These are phyloP conservation scores for Elegia similella DNA, from an alignment of 2,888 invertebrate species.

Conservation along the genomic window DNA sequence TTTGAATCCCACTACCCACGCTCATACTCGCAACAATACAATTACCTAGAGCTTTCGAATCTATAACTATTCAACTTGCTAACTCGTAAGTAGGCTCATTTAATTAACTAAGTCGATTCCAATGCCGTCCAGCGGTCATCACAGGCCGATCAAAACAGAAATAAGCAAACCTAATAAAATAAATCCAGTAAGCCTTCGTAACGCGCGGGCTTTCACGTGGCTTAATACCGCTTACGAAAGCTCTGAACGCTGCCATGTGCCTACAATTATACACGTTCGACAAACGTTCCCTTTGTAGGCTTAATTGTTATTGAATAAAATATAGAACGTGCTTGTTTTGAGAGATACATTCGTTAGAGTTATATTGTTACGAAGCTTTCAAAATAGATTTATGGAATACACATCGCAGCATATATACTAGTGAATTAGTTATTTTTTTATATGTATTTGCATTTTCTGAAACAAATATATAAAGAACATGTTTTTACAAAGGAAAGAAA, in stretches of 20 bases:
- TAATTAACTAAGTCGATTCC: constrained; percentile 61
- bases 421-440: no score
- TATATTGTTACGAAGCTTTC: no score
- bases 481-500: no score
- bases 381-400: no score
- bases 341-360: no score
- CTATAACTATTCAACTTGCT: neutral
- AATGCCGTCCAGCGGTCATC: constrained; percentile 51
- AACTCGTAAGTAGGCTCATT: constrained; percentile 37
- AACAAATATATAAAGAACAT: no score
- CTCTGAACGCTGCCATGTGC: constrained; percentile 40
- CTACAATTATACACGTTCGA: neutral
- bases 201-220: constrained; percentile 58
- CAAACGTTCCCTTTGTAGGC: neutral
- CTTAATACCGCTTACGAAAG: constrained; percentile 61
- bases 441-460: no score
- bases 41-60: neutral
- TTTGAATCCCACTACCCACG: no score
- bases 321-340: no score
- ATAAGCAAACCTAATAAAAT: constrained; percentile 72
- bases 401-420: no score
- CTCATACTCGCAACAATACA: neutral
- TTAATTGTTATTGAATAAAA: neutral
- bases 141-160: constrained; percentile 52
- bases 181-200: constrained; percentile 62